These are phyloP conservation scores for Melanaphis sacchari DNA, from an alignment of 1,140 invertebrate genomes.

Conservation along the genomic window DNA sequence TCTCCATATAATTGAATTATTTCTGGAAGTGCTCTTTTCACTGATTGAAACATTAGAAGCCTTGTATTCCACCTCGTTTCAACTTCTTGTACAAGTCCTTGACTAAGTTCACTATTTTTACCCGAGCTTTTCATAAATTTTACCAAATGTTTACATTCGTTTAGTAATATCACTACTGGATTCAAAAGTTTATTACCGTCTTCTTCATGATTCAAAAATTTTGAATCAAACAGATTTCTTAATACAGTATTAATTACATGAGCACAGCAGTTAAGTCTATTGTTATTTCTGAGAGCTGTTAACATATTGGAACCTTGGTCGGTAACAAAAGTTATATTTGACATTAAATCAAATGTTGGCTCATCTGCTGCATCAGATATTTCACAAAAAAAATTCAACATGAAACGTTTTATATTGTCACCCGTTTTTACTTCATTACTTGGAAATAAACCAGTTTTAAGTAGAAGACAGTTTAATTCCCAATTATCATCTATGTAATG, in stretches of 20 bases:
- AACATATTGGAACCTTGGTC: no score
- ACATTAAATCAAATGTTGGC: not conserved
- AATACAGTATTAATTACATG: no score
- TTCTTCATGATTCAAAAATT: no score
- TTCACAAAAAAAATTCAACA: not conserved
- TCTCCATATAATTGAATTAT: not conserved
- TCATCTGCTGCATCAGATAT: not conserved
- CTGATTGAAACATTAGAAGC: not conserved
- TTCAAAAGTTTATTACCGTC: not conserved
- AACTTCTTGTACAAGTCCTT: conserved; percentile 7
- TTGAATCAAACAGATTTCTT: no score
- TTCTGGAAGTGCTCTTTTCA: not conserved
- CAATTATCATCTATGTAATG: not conserved
- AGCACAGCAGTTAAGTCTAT: no score
- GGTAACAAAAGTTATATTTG: no score
- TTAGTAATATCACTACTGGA: not conserved
- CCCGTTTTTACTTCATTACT: not conserved
- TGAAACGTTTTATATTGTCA: not conserved
- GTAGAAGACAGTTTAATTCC: not conserved
- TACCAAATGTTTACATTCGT: not conserved
- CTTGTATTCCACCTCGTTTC: not conserved
- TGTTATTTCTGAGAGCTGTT: no score
- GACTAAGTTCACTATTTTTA: no score
- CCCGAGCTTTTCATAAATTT: not conserved
- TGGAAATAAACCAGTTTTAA: not conserved